Base-by-base conservation (phyloP, 2,797 vertebrate genomes). In the Uromys caudimaculatus region DNA sequence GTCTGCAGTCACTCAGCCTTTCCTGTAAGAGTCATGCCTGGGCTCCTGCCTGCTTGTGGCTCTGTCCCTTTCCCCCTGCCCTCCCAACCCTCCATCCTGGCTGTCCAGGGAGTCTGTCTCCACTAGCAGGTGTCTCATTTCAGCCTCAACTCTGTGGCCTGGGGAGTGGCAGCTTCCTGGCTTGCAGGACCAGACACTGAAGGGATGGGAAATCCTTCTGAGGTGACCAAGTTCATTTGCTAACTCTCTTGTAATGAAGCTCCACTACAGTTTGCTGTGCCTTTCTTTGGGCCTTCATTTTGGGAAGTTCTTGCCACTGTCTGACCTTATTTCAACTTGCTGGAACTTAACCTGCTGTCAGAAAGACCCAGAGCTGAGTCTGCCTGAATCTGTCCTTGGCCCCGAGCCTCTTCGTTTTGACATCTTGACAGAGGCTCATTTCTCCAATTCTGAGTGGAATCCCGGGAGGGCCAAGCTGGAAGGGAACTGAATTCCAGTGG, bases 251-350 rank as follows among this genome's bases (percentile, higher is more conserved):
- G 3, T 11, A 44, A 21, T 21, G 29, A 2, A 14, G 13, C 44
- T 32, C 3, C 12, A 29, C 27, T 27, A 38, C n/a, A 41, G 6
- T 24, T 60, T 50, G 44, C 77, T 92, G 1, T 24, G 78, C 35
- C 92, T 95, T 78, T 60, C 82, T 67, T 85, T 67, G 21, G 17
- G 52, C 60, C 81, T 95, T 82, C 4, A 0, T 38, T 60, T 64
- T 11, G 85, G 81, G 67, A 95, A 95, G 77, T 95, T 95, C 93
- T 96, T 89, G 85, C 19, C 13, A 35, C 24, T 69, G 81, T 90
- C 92, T 93, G 58, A 89, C 89, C 19, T 90, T 83, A 52, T 78
- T 89, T 76, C 82, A 92, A 13, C 52, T 93, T 84, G 58, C 38
- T 79, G 3, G 82, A 60, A 89, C 44, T 35, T 64, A 60, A 17